Evolutionary conservation across 2,113 vertebrate genomes (phyloP).

Genomic region (Alces alces): DNA sequence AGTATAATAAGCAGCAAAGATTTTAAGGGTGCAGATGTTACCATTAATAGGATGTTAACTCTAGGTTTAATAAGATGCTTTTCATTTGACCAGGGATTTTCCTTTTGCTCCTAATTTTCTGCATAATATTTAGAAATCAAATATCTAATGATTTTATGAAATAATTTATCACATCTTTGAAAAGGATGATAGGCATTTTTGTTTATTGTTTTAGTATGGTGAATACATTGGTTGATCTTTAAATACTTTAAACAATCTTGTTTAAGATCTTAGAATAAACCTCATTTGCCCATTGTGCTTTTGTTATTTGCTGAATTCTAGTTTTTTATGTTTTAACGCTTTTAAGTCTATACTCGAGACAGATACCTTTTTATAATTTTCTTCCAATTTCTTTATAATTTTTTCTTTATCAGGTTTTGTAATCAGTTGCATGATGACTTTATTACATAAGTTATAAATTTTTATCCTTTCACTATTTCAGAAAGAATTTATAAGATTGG

Average conservation of each 20-base stretch:
- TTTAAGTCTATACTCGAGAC: not conserved
- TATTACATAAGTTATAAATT: not conserved
- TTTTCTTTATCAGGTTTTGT: not conserved
- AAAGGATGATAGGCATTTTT: not conserved
- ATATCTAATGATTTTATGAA: not conserved
- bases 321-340: not conserved
- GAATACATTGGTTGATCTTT: not conserved
- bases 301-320: not conserved
- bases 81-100: not conserved
- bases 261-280: not conserved
- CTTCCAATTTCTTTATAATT: not conserved
- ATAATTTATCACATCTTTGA: not conserved
- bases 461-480: not conserved
- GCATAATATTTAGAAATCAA: not conserved
- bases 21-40: not conserved
- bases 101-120: not conserved
- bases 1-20: not conserved
- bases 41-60: not conserved
- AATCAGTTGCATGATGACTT: not conserved
- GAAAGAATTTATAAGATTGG: not conserved
- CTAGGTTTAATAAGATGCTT: not conserved
- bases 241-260: not conserved
- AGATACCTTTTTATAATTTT: not conserved
- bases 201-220: not conserved
- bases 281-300: not conserved